A percentile compares a stretch with the other conserved stretches of the same genome.
These are phyloP conservation scores for Drosophila trapezifrons DNA, from an alignment of 1,140 invertebrate genomes.

Conservation along the genomic window DNA sequence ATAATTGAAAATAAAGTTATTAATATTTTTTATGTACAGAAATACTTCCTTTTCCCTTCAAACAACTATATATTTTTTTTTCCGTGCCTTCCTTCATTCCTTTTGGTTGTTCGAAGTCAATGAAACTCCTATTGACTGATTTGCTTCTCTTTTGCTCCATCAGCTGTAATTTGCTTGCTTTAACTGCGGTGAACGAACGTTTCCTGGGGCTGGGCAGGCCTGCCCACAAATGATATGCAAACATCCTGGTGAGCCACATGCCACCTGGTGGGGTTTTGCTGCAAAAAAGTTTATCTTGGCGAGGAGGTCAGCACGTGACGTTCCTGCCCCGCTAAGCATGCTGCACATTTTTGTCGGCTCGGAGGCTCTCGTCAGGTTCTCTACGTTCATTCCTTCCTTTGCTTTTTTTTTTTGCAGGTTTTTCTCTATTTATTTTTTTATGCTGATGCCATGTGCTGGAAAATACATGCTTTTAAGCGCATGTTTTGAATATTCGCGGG, in stretches of 20 bases:
- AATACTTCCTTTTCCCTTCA: not conserved
- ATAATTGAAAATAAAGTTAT: no score
- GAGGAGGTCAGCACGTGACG: conserved; percentile 67
- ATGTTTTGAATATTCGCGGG: conserved; percentile 79
- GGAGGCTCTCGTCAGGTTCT: conserved; percentile 36
- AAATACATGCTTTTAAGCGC: conserved; percentile 73
- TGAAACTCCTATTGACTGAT: conserved; percentile 35
- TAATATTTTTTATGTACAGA: not conserved
- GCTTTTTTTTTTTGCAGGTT: conserved; percentile 3
- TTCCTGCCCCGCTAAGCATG: conserved; percentile 53
- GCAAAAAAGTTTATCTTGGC: conserved; percentile 44
- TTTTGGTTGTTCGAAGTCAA: not conserved
- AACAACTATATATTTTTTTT: not conserved
- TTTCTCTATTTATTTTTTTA: conserved; percentile 5
- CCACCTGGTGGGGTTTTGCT: conserved; percentile 33
- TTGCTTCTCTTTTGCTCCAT: conserved; percentile 35
- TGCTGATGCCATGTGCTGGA: conserved; percentile 58
- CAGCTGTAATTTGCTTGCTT: conserved; percentile 44
- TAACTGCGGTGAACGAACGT: conserved; percentile 13
- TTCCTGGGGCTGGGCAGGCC: not conserved
- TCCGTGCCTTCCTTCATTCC: not conserved
- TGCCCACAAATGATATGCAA: conserved; percentile 58
- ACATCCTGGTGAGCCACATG: conserved; percentile 50
- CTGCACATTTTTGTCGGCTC: conserved; percentile 66
- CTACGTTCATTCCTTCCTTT: not conserved